Evolutionary conservation across 2,797 vertebrate species (phyloP).

Genomic region (Sparidentex hasta): DNA sequence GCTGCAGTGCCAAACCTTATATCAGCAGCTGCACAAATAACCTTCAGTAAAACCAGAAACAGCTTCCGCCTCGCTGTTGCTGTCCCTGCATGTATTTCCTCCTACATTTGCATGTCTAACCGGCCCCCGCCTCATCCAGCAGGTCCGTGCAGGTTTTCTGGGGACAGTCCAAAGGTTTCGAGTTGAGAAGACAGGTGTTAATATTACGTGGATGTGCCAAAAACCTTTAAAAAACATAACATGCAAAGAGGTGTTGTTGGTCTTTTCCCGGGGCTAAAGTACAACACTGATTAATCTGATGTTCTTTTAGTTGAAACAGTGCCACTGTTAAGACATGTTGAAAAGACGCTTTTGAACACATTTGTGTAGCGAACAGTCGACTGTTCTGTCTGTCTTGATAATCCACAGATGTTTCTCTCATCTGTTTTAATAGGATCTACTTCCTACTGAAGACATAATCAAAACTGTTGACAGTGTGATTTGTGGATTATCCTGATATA

Average conservation of each 20-base stretch:
- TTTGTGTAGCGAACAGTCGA: neutral
- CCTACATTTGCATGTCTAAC: neutral
- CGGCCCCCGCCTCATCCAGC: neutral
- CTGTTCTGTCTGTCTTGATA: neutral
- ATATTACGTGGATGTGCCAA: slow-evolving; percentile 22
- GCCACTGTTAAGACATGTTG: neutral
- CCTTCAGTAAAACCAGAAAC: neutral
- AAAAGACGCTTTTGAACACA: neutral
- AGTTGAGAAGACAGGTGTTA: slow-evolving; percentile 42
- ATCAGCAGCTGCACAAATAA: neutral
- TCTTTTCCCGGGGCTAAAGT: slow-evolving; percentile 2
- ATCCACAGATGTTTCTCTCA: neutral
- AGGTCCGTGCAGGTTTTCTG: slow-evolving; percentile 28
- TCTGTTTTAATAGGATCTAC: neutral
- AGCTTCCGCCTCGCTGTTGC: neutral
- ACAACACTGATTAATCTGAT: neutral
- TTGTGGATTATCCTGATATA: slow-evolving; percentile 1
- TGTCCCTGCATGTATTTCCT: neutral
- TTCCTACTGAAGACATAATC: neutral
- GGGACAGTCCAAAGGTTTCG: slow-evolving; percentile 16
- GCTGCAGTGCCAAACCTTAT: neutral
- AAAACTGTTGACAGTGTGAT: slow-evolving; percentile 2
- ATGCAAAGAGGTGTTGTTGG: slow-evolving; percentile 23
- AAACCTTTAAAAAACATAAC: slow-evolving; percentile 12
- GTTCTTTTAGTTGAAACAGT: slow-evolving; percentile 3